phyloP scores from a whole-genome alignment of 2,113 vertebrate species.

The Solenodon paradoxus region DNA sequence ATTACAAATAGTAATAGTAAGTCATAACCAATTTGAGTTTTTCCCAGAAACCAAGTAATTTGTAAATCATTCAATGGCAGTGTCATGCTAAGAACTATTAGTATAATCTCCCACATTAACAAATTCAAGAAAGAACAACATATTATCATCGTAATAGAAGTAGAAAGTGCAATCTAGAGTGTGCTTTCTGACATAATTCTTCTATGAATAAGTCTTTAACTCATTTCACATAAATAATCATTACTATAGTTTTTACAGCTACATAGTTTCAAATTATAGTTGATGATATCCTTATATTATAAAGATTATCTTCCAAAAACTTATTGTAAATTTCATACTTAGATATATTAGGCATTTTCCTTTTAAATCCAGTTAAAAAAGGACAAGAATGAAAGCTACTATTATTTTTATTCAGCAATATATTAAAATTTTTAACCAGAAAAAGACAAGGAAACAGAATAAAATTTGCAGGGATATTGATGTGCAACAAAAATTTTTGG shows the following conservation, averaged over 20 bases:
- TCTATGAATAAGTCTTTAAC: not conserved
- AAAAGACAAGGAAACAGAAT: not conserved
- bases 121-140: not conserved
- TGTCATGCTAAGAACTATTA: not conserved
- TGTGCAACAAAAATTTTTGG: not conserved
- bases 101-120: not conserved
- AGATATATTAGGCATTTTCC: not conserved
- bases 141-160: not conserved
- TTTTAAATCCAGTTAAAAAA: not conserved
- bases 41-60: not conserved
- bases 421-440: not conserved
- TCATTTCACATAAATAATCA: not conserved
- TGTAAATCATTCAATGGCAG: not conserved
- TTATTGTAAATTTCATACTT: not conserved
- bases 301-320: not conserved
- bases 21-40: not conserved
- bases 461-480: not conserved
- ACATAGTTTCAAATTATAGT: not conserved
- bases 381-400: not conserved
- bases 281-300: not conserved
- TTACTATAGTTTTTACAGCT: not conserved
- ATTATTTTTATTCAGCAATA: not conserved
- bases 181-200: not conserved
- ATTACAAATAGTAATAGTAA: not conserved
- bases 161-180: not conserved